These are phyloP conservation scores for Dinothrombium tinctorium DNA, from an alignment of 1,140 invertebrate genomes.

Conservation along the genomic window DNA sequence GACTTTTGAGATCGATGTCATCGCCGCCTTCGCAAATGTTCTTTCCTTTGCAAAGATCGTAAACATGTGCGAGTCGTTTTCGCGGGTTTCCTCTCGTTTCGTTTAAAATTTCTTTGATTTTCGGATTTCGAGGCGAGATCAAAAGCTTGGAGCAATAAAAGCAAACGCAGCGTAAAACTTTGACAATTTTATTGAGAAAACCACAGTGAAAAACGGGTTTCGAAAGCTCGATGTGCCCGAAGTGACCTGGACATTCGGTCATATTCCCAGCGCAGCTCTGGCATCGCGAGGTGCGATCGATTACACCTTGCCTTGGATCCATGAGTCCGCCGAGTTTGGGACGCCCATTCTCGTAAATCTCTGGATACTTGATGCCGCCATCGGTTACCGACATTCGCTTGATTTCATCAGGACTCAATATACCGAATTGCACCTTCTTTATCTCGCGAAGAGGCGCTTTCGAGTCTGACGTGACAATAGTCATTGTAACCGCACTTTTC, in stretches of 20 bases:
- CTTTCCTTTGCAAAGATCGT: slow-evolving; percentile 94
- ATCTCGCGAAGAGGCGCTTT: slow-evolving; percentile 79
- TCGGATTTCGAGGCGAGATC: slow-evolving; percentile 82
- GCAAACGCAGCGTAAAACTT: slow-evolving; percentile 85
- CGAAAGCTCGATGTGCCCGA: slow-evolving; percentile 94
- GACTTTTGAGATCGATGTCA: slow-evolving; percentile 50
- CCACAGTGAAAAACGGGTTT: slow-evolving; percentile 98
- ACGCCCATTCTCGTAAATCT: slow-evolving; percentile 92
- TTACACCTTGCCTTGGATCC: slow-evolving; percentile 95
- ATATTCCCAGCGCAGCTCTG: slow-evolving; percentile 95
- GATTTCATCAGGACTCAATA: slow-evolving; percentile 95
- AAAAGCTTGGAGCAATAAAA: slow-evolving; percentile 92
- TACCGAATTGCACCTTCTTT: slow-evolving; percentile 92
- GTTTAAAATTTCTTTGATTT: slow-evolving; percentile 87
- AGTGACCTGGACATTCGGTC: slow-evolving; percentile 96
- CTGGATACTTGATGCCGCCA: slow-evolving; percentile 82
- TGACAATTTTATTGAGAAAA: slow-evolving; percentile 90
- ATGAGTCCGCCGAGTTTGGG: slow-evolving; percentile 93
- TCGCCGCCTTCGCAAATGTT: slow-evolving; percentile 96
- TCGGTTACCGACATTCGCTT: slow-evolving; percentile 94
- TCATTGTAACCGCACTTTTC: no score
- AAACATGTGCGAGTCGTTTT: slow-evolving; percentile 79
- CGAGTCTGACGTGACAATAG: slow-evolving; percentile 39
- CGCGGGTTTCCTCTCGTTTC: slow-evolving; percentile 92
- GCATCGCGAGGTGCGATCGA: slow-evolving; percentile 75